Percentiles rank a stretch among this genome's conserved stretches.
Conservation (phyloP, 2,113 vertebrate genomes). For the Colaptes auratus region DNA sequence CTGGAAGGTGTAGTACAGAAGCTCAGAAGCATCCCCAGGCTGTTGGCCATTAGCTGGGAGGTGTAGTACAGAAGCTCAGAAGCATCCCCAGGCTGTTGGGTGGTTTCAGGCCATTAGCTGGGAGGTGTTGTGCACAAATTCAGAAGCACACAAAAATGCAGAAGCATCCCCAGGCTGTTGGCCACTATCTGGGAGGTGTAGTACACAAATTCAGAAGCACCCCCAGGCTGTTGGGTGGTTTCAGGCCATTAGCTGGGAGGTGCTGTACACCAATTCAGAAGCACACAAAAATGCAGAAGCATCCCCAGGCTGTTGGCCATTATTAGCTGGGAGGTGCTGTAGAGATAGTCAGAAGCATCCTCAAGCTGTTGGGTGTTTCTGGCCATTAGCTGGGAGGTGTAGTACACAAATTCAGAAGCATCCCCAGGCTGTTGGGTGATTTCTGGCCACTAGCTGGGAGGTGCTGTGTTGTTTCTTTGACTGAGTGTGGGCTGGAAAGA, state of each 20-base stretch:
- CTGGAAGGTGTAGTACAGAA: too few relatives aligned
- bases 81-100: slow-evolving; percentile 52
- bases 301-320: too few relatives aligned
- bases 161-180: too few relatives aligned
- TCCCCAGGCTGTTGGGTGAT: not conserved
- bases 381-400: too few relatives aligned
- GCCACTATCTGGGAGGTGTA: slow-evolving; percentile 78
- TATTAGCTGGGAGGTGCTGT: too few relatives aligned
- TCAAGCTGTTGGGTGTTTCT: too few relatives aligned
- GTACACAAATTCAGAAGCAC: slow-evolving; percentile 75
- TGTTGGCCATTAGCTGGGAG: slow-evolving; percentile 35
- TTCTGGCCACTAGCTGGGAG: not conserved
- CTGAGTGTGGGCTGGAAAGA: slow-evolving; percentile 73
- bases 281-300: too few relatives aligned
- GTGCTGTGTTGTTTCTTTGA: not conserved
- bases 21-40: not conserved
- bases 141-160: too few relatives aligned
- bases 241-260: slow-evolving; percentile 48
- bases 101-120: slow-evolving; percentile 3
- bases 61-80: slow-evolving; percentile 60
- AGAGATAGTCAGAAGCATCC: too few relatives aligned
- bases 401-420: too few relatives aligned
- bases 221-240: slow-evolving; percentile 24
- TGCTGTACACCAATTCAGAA: too few relatives aligned
- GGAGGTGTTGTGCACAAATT: too few relatives aligned